Conservation (phyloP, 2,888 invertebrate species). For the Acleris emargana region DNA sequence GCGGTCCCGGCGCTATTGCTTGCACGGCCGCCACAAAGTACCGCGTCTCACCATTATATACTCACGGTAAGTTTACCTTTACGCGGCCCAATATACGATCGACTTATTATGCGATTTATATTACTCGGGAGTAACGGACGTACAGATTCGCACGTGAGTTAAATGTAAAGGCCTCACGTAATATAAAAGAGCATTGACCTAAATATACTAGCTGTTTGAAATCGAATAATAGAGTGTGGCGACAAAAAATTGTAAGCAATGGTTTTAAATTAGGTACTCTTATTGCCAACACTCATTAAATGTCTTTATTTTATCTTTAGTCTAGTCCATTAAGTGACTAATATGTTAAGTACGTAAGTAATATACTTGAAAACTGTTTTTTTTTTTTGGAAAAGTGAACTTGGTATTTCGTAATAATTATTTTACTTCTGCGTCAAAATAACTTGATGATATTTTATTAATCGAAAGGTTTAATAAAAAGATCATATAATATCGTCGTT, state of each 20-base stretch:
- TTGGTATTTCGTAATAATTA: no score
- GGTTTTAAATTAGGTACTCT: slow-evolving; percentile 18
- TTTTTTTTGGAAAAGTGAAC: no score
- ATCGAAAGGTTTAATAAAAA: no score
- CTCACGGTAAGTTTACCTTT: slow-evolving; percentile 81
- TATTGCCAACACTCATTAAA: slow-evolving; percentile 19
- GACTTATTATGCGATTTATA: slow-evolving; percentile 13
- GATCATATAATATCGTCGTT: no score
- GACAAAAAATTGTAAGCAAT: slow-evolving; percentile 18
- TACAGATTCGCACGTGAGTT: slow-evolving; percentile 31
- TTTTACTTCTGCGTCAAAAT: no score
- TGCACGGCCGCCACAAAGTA: slow-evolving; percentile 85
- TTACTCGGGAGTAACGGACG: slow-evolving; percentile 23
- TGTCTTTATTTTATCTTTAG: no score
- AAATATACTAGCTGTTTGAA: slow-evolving; percentile 13
- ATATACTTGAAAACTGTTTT: no score
- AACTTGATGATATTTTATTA: no score
- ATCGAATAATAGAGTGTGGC: slow-evolving; percentile 1
- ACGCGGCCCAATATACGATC: background rate
- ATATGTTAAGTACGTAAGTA: no score
- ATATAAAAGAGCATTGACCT: slow-evolving; percentile 29
- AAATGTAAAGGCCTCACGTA: slow-evolving; percentile 30
- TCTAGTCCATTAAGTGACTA: no score
- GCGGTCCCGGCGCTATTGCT: slow-evolving; percentile 86
- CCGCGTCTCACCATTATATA: slow-evolving; percentile 85